Base-by-base conservation (phyloP, 2,113 vertebrate species). In the Alosa alosa region DNA sequence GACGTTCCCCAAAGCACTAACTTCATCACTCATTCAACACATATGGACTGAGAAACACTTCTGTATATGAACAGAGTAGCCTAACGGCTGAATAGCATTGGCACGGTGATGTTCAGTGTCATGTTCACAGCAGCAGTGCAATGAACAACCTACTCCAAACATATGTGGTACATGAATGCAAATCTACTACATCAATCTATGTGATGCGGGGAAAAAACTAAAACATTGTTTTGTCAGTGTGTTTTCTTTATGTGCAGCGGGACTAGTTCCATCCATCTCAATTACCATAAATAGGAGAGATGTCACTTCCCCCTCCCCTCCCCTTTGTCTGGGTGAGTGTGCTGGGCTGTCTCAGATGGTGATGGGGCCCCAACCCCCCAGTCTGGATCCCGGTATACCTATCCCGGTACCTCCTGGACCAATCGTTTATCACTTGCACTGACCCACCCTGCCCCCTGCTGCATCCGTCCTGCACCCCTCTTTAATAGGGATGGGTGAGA, bases 271-370 rank as follows among this genome's bases (percentile, higher is more conserved):
- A 72, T 72, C 64, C 64, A 36, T 72, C 64, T 72, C 64, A 72
- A 72, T 72, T 72, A 36, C 64, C 64, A 72, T 36, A 72, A 36
- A 72, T 36, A 36, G 64, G 64, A 72, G 64, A 11, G 64, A 72
- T 36, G 64, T 72, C 64, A 72, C 64, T 1, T 31, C 64, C 64
- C 60, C 64, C 22, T 72, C 8, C 64, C 64, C 25, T 36, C 8
- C 64, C 64, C 25, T 36, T 72, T 72, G 64, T 72, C 64, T 72
- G 64, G 25, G 36, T 72, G 64, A 25, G 64, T 72, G 64, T 72
- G 64, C 64, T 36, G 64, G 25, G 64, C 3, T 36, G 64, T 72
- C 64, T 36, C 25, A 36, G 2, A 72, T 13, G 1, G 1, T 36
- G 31, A 8, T 11, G n/a, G 64, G 64, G 0, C 64, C 25, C 64